phyloP scores from a whole-genome alignment of 2,113 vertebrate genomes.

The Hippotragus niger region DNA sequence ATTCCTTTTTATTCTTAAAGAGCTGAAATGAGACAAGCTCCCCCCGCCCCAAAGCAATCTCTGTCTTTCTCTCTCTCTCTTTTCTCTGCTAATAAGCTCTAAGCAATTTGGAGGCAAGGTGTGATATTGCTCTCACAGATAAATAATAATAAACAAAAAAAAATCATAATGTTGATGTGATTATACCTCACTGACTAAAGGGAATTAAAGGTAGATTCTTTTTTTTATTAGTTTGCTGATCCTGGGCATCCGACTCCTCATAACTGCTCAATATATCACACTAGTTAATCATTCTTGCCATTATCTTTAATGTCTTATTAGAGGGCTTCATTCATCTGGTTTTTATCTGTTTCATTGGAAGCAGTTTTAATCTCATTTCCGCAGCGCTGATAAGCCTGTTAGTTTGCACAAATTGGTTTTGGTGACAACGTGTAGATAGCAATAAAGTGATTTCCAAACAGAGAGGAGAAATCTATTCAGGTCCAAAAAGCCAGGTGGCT shows the following conservation, averaged over 20 bases:
- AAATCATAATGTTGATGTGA: conserved; percentile 43
- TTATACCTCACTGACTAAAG: conserved; percentile 44
- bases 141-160: conserved; percentile 60
- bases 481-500: background rate
- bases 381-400: conserved; percentile 51
- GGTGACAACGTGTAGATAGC: conserved; percentile 57
- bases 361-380: conserved; percentile 65
- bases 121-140: conserved; percentile 58
- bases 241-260: background rate
- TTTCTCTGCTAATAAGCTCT: conserved; percentile 22
- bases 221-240: conserved; percentile 39
- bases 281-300: background rate
- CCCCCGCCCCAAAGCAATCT: background rate
- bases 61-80: background rate
- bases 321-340: conserved; percentile 48
- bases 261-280: conserved; percentile 1
- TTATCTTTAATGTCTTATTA: conserved; percentile 65
- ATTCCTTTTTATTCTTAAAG: conserved; percentile 41
- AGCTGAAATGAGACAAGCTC: background rate
- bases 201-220: conserved; percentile 54
- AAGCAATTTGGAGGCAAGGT: conserved; percentile 57
- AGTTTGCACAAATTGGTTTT: conserved; percentile 62
- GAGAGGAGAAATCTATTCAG: conserved; percentile 43
- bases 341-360: conserved; percentile 60
- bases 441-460: conserved; percentile 39